These are phyloP conservation scores for Nephila pilipes DNA, from an alignment of 1,140 invertebrate genomes.

Conservation along the genomic window DNA sequence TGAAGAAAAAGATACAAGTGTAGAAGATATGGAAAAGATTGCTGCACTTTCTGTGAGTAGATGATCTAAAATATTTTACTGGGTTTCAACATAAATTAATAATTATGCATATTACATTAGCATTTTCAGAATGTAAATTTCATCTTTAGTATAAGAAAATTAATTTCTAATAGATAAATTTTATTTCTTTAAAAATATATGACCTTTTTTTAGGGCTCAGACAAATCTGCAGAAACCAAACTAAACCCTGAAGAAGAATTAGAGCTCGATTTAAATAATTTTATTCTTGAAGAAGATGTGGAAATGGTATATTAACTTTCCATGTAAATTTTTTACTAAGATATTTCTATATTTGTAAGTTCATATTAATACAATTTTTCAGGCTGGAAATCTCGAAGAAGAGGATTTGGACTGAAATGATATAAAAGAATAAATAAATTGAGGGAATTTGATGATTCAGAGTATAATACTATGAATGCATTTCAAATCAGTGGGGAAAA, in stretches of 20 bases:
- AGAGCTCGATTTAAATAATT: conserved; percentile 40
- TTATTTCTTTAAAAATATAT: too few relatives aligned
- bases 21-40: neutral
- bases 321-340: neutral
- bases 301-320: neutral
- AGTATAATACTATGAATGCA: neutral
- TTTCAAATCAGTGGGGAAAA: neutral
- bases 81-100: too few relatives aligned
- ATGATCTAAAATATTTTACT: too few relatives aligned
- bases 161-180: too few relatives aligned
- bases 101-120: too few relatives aligned
- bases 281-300: conserved; percentile 34
- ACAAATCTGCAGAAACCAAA: neutral
- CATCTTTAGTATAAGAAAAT: too few relatives aligned
- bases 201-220: neutral
- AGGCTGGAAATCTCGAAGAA: neutral
- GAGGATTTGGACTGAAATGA: neutral
- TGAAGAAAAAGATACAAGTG: neutral
- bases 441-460: too few relatives aligned
- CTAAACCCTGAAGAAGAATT: neutral
- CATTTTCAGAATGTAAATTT: too few relatives aligned
- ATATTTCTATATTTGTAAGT: neutral
- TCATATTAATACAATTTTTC: neutral
- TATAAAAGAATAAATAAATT: too few relatives aligned
- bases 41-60: neutral